A percentile compares a stretch with the other conserved stretches of the same genome.
These are phyloP conservation scores for Thera obeliscata DNA, from an alignment of 2,888 invertebrate genomes.

Conservation along the genomic window DNA sequence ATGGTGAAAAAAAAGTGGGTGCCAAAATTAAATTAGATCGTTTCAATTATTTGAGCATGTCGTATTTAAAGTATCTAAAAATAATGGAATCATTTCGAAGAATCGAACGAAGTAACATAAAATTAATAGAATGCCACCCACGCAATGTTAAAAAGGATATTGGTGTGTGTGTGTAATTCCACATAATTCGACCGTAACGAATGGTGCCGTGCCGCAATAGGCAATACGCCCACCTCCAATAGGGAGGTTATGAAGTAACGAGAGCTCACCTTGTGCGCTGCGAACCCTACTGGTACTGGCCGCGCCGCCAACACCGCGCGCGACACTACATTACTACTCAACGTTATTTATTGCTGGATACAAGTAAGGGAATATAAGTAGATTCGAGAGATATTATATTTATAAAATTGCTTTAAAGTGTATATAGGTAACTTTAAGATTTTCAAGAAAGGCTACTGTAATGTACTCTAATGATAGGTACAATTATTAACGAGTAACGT, in stretches of 20 bases:
- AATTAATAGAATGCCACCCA: constrained; percentile 27
- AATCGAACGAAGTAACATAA: constrained; percentile 38
- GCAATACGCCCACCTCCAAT: constrained; percentile 85
- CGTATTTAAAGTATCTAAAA: constrained; percentile 60
- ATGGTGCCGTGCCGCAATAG: constrained; percentile 80
- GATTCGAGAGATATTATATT: constrained; percentile 83
- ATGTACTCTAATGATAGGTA: constrained; percentile 82
- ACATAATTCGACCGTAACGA: constrained; percentile 70
- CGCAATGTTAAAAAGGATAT: constrained; percentile 47
- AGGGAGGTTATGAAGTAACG: constrained; percentile 74
- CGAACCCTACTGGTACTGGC: constrained; percentile 79
- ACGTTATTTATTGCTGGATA: constrained; percentile 83
- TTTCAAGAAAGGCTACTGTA: constrained; percentile 83
- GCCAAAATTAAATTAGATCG: constrained; percentile 55
- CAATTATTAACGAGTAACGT: constrained; percentile 84
- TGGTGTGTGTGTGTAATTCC: constrained; percentile 62
- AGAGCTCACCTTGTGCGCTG: constrained; percentile 85
- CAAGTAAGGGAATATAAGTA: constrained; percentile 80
- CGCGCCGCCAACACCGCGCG: constrained; percentile 29
- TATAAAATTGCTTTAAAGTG: constrained; percentile 81
- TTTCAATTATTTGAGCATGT: constrained; percentile 66
- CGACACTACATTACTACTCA: constrained; percentile 78
- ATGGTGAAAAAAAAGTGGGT: constrained; percentile 74
- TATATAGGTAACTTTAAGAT: constrained; percentile 84
- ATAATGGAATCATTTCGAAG: constrained; percentile 64